Evolutionary conservation across 2,113 vertebrate genomes (phyloP), one percentile per base, ranked within the genome.

Genomic region (Chionomys nivalis): DNA sequence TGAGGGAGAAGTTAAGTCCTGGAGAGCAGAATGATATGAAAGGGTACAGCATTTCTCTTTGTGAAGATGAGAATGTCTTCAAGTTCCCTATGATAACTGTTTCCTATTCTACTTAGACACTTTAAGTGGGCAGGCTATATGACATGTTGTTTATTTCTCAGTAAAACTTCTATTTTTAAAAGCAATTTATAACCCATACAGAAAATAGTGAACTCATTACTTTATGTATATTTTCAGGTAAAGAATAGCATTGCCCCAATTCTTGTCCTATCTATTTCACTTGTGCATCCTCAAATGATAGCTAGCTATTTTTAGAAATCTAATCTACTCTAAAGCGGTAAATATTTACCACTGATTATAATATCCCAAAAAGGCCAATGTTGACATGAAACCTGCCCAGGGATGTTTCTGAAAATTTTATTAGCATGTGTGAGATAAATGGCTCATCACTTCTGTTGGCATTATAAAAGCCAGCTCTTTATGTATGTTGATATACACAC

Each of bases 241-340:
- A 94, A 83, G 26, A 85, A 75, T 52, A 90, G 23, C 42, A 49
- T 66, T 81, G 82, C 72, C 63, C 55, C 42, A 0, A 3, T 90
- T 91, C 78, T 83, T 88, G 36, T 44, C 63, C 58, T 52, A 52
- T 66, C 89, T 90, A 63, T 63, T 93, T 93, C 81, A 89, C 33
- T 91, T 94, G 13, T 94, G 89, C 90, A 33, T 2, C 77, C 83
- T 39, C 36, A 94, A 87, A 52, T 31, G 33, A 91, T n/a, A 42
- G 89, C 81, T 52, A 93, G 26, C 52, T 78, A 66, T 58, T 89
- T 94, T 93, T 87, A 96, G 73, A 86, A 95, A 87, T 85, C 8
- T 55, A 72, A 39, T 93, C 83, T 70, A 52, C 36, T 93, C 5
- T 87, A 81, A 93, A 94, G 19, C 63, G 9, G 39, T 75, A 58